phyloP scores from a whole-genome alignment of 1,140 invertebrate genomes.

The Conus ventricosus region DNA sequence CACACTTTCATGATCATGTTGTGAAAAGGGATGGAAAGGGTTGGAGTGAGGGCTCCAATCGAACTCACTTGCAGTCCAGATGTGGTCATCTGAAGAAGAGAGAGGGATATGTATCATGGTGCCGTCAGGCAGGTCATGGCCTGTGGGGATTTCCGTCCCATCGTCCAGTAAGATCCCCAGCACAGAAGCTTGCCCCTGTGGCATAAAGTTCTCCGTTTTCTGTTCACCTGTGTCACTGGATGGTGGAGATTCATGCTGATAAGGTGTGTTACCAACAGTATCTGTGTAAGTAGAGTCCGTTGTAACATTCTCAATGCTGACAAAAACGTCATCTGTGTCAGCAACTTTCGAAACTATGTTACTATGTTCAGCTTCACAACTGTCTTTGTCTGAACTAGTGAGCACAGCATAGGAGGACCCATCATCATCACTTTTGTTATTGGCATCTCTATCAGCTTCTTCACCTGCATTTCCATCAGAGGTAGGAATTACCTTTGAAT shows the following conservation, averaged over 20 bases:
- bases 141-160: neutral
- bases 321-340: neutral
- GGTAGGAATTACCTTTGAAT: neutral
- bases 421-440: neutral
- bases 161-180: conserved; percentile 7
- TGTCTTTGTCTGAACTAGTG: neutral
- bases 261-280: neutral
- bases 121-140: neutral
- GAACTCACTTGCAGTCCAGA: neutral
- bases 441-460: neutral
- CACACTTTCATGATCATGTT: neutral
- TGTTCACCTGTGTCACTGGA: neutral
- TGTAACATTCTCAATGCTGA: conserved; percentile 18
- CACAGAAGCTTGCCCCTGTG: neutral
- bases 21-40: neutral
- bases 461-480: neutral
- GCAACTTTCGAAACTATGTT: neutral
- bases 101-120: neutral
- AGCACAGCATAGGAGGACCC: neutral
- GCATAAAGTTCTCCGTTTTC: neutral
- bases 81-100: neutral
- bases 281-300: neutral
- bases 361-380: neutral
- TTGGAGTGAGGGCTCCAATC: neutral
- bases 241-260: neutral